phyloP scores from a whole-genome alignment of 2,113 vertebrate genomes.

The Neogobius melanostomus region DNA sequence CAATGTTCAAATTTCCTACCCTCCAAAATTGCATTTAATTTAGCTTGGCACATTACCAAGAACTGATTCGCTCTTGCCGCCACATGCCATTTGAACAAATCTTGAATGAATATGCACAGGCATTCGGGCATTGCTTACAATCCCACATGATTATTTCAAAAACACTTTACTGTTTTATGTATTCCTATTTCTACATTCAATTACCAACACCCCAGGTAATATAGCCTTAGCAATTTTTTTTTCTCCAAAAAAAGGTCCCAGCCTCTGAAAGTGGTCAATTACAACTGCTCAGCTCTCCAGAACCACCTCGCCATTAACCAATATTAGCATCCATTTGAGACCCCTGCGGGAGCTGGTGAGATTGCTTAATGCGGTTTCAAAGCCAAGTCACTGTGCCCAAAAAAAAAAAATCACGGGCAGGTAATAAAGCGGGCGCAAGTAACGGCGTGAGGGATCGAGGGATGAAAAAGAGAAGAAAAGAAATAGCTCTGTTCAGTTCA shows the following conservation, averaged over 20 bases:
- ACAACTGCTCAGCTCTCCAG: constrained; percentile 25
- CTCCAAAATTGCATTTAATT: too few species aligned
- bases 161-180: constrained; percentile 12
- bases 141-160: constrained; percentile 6
- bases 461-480: neutral
- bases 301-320: constrained; percentile 38
- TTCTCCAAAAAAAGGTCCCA: constrained; percentile 13
- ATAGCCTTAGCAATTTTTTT: constrained; percentile 17
- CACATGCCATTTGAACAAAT: too few species aligned
- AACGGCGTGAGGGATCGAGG: constrained; percentile 23
- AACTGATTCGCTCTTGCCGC: too few species aligned
- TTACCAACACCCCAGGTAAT: neutral
- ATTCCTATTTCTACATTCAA: constrained; percentile 8
- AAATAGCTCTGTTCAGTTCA: constrained; percentile 23
- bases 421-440: constrained; percentile 58
- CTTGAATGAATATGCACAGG: too few species aligned
- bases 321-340: constrained; percentile 45
- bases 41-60: too few species aligned
- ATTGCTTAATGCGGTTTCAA: constrained; percentile 56
- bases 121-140: too few species aligned
- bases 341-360: constrained; percentile 42
- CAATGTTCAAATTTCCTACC: too few species aligned
- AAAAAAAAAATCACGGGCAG: constrained; percentile 47
- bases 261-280: constrained; percentile 38
- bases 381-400: constrained; percentile 46